These are phyloP conservation scores for Drosophila ambigua DNA, from an alignment of 1,140 invertebrate genomes.

Conservation along the genomic window DNA sequence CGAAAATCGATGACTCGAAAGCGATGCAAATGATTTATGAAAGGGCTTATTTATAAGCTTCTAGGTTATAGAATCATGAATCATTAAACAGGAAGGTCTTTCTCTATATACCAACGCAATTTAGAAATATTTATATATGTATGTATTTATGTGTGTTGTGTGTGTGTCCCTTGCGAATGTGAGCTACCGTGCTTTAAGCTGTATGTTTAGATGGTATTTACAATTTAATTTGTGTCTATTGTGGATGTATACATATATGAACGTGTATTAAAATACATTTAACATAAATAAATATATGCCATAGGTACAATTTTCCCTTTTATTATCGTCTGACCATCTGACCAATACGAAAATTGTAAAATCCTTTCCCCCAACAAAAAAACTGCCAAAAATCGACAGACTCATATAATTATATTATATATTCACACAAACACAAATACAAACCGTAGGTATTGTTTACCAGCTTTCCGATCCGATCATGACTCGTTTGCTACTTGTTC, in stretches of 20 bases:
- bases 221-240: not conserved
- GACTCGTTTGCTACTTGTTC: no score
- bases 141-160: slow-evolving; percentile 29
- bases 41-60: slow-evolving; percentile 27
- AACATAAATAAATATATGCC: no score
- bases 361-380: no score
- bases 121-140: slow-evolving; percentile 13
- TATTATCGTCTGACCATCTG: no score
- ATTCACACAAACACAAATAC: no score
- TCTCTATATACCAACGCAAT: slow-evolving; percentile 17
- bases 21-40: slow-evolving; percentile 2
- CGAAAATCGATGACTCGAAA: no score
- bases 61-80: slow-evolving; percentile 4
- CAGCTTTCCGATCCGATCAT: no score
- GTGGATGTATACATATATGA: no score
- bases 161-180: slow-evolving; percentile 3
- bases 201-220: not conserved
- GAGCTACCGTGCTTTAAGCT: slow-evolving; percentile 4
- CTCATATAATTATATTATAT: not conserved
- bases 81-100: slow-evolving; percentile 1
- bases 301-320: no score
- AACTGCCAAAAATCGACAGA: no score
- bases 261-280: slow-evolving; percentile 5
- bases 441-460: no score
- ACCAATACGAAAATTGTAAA: no score